These are phyloP conservation scores for Calephelis nemesis DNA, from an alignment of 1,140 invertebrate species.

Conservation along the genomic window DNA sequence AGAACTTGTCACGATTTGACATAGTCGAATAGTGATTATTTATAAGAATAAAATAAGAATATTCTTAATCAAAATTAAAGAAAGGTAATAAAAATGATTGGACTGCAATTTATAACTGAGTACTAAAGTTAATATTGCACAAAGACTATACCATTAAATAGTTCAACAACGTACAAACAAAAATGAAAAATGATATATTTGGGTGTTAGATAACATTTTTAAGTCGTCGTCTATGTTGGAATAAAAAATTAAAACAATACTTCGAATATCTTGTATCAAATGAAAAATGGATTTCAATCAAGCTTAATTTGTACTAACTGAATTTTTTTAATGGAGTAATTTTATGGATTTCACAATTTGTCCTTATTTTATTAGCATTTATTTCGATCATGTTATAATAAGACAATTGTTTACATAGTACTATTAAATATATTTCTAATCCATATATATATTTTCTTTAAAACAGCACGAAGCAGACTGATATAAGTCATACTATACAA, in stretches of 20 bases:
- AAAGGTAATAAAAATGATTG: too few species aligned
- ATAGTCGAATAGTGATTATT: background rate
- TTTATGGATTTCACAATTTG: too few species aligned
- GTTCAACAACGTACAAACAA: background rate
- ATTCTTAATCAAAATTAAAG: too few species aligned
- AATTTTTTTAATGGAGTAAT: too few species aligned
- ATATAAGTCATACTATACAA: background rate
- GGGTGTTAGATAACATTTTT: background rate
- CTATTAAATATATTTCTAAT: background rate
- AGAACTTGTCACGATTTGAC: background rate
- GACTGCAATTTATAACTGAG: background rate
- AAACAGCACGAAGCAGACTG: background rate
- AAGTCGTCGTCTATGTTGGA: background rate
- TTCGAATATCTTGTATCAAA: too few species aligned
- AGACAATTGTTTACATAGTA: background rate
- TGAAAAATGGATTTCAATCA: too few species aligned
- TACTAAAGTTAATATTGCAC: slow-evolving; percentile 11
- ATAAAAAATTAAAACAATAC: too few species aligned
- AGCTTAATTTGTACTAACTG: too few species aligned
- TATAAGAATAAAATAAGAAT: background rate
- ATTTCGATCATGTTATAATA: too few species aligned
- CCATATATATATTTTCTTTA: background rate
- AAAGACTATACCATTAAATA: background rate
- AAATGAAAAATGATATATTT: background rate
- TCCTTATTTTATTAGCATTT: too few species aligned